Percentiles rank a stretch among this genome's conserved stretches.
phyloP scores from a whole-genome alignment of 2,888 invertebrate genomes.

The Philhelius pedissequus region DNA sequence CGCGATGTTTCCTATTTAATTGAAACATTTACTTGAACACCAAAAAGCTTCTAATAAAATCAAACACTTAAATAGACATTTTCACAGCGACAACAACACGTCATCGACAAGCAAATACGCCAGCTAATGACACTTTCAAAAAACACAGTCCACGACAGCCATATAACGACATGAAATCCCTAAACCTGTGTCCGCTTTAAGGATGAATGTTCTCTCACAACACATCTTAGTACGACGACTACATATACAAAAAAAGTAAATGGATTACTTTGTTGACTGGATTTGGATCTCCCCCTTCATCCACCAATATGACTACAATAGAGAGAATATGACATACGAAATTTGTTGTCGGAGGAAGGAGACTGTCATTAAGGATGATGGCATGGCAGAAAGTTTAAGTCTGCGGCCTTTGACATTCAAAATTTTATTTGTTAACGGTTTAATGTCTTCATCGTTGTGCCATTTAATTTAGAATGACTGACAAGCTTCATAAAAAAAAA shows the following conservation, averaged over 20 bases:
- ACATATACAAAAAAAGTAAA: neutral
- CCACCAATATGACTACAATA: neutral
- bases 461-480: constrained; percentile 11
- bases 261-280: neutral
- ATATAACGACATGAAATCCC: neutral
- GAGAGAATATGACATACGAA: neutral
- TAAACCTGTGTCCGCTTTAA: neutral
- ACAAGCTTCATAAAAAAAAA: neutral
- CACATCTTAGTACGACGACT: neutral
- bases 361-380: neutral
- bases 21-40: constrained; percentile 37
- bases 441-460: neutral
- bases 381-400: neutral
- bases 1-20: constrained; percentile 24
- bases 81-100: neutral
- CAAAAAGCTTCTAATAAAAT: constrained; percentile 49
- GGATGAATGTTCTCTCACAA: neutral
- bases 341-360: neutral
- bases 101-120: neutral
- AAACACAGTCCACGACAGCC: neutral
- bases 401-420: constrained; percentile 9
- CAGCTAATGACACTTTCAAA: neutral
- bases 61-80: neutral
- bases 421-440: neutral
- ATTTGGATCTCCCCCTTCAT: neutral